These are phyloP conservation scores for Melinopterus prodromus DNA, from an alignment of 2,888 invertebrate species.

Conservation along the genomic window DNA sequence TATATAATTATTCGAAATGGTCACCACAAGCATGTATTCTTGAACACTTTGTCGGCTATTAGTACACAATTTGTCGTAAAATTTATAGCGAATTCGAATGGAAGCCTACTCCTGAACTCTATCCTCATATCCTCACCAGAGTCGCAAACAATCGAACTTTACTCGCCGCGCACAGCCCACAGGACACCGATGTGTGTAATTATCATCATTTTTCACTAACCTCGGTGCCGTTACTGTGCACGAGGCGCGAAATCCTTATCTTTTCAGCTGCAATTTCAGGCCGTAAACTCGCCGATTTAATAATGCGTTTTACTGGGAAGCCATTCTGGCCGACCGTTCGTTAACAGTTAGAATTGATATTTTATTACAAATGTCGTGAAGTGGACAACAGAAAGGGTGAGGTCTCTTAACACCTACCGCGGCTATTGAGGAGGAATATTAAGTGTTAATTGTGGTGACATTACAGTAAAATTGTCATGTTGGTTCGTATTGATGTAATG, in stretches of 20 bases:
- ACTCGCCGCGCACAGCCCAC: background rate
- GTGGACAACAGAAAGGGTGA: background rate
- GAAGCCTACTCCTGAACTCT: background rate
- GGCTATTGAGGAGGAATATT: background rate
- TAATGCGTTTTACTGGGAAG: background rate
- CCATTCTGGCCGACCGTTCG: background rate
- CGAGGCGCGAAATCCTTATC: background rate
- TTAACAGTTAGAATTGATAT: background rate
- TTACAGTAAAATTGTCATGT: background rate
- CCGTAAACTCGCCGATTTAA: background rate
- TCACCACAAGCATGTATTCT: background rate
- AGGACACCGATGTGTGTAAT: background rate
- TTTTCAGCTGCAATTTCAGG: background rate
- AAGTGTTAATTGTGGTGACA: background rate
- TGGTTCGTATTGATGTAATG: background rate
- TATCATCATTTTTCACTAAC: background rate
- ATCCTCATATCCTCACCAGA: background rate
- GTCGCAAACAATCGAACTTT: background rate
- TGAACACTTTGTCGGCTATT: background rate
- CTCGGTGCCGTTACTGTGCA: background rate
- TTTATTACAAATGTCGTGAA: background rate
- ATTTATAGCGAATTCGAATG: background rate
- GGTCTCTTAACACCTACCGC: background rate
- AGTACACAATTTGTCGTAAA: constrained; percentile 4
- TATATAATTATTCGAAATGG: background rate